Evolutionary conservation across 1,140 invertebrate species (phyloP).

Genomic region (Procambarus virginalis): DNA sequence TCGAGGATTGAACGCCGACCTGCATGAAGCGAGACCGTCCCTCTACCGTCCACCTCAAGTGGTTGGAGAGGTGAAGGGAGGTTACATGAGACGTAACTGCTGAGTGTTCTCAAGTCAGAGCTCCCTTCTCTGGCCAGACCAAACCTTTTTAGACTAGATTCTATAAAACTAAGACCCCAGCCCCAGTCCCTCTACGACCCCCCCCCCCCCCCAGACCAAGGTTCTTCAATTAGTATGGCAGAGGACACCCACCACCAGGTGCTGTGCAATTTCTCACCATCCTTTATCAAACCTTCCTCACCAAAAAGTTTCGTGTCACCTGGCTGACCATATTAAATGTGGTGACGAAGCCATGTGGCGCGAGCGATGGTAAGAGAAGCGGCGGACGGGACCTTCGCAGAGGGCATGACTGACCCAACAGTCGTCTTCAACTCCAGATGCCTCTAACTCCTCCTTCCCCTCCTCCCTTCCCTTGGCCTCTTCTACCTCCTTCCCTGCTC

Average conservation of each 20-base stretch:
- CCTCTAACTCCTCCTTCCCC: neutral
- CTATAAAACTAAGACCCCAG: neutral
- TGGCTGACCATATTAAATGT: no score
- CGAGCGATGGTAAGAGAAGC: conserved; percentile 3
- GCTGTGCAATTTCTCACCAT: neutral
- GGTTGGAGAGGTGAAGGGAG: no score
- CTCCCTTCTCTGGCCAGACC: no score
- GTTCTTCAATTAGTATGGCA: conserved; percentile 39
- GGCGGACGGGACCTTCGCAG: conserved; percentile 5
- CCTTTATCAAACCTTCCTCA: neutral
- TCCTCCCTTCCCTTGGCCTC: neutral
- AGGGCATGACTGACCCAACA: conserved; percentile 16
- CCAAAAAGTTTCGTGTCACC: neutral
- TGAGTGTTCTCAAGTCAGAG: no score
- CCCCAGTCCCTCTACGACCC: neutral
- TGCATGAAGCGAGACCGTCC: no score
- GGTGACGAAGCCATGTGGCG: conserved; percentile 9
- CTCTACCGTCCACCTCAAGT: no score
- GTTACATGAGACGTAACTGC: no score
- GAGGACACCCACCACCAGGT: conserved; percentile 5
- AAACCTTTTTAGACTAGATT: neutral
- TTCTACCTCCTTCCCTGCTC: neutral
- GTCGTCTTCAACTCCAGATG: neutral
- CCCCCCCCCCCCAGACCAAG: conserved; percentile 16
- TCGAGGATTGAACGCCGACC: no score